Conservation (phyloP, 2,888 invertebrate genomes). For the Eledona agricola region DNA sequence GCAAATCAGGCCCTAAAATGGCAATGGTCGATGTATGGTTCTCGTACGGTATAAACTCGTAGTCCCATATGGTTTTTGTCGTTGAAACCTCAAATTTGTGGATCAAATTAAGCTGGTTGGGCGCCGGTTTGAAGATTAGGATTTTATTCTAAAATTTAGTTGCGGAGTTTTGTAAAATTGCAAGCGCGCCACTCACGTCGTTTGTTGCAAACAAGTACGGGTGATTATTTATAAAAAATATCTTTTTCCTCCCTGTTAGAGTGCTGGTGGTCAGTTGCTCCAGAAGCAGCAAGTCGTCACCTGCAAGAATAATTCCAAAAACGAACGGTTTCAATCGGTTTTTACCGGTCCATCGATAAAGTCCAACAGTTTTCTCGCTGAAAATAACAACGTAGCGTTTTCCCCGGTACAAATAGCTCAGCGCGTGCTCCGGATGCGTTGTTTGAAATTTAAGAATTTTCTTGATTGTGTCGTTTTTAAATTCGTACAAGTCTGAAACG, state of each 20-base stretch:
- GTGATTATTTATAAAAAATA: slow-evolving; percentile 1
- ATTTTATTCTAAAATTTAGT: slow-evolving; percentile 7
- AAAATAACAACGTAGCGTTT: slow-evolving; percentile 46
- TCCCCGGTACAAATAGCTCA: slow-evolving; percentile 40
- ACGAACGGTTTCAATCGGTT: slow-evolving; percentile 23
- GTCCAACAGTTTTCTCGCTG: slow-evolving; percentile 34
- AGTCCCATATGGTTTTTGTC: slow-evolving; percentile 3
- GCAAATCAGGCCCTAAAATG: slow-evolving; percentile 33
- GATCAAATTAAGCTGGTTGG: slow-evolving; percentile 1
- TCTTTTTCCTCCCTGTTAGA: neutral
- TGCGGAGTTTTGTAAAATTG: too few relatives aligned
- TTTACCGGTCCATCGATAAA: slow-evolving; percentile 52
- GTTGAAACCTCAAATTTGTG: slow-evolving; percentile 1
- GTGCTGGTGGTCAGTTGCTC: neutral
- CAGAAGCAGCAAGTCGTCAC: slow-evolving; percentile 40
- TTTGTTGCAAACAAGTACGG: slow-evolving; percentile 7
- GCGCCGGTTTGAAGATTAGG: slow-evolving; percentile 1
- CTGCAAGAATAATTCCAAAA: slow-evolving; percentile 36
- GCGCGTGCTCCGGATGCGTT: slow-evolving; percentile 36
- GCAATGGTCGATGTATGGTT: neutral
- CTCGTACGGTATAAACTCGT: neutral
- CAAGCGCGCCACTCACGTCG: too few relatives aligned
- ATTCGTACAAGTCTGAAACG: slow-evolving; percentile 46
- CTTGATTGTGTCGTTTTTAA: slow-evolving; percentile 43
- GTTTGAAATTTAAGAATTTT: slow-evolving; percentile 48